phyloP scores from a whole-genome alignment of 2,113 vertebrate species.

The Orientallactaga bullata region DNA sequence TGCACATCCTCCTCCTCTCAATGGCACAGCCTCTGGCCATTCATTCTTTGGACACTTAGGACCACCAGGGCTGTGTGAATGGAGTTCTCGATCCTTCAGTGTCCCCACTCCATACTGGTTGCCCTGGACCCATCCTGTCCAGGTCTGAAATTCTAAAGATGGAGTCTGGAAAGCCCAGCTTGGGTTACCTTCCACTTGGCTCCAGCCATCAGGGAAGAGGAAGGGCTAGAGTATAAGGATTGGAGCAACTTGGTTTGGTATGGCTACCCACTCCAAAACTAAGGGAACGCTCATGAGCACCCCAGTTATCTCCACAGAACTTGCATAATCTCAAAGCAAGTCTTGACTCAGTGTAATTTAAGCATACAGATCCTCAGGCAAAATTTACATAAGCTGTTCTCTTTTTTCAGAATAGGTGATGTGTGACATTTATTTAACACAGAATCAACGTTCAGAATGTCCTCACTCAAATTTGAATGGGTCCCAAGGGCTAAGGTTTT shows the following conservation, averaged over 20 bases:
- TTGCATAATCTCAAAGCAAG: neutral
- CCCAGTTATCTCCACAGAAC: neutral
- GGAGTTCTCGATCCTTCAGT: neutral
- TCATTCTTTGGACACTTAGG: neutral
- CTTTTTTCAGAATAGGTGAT: neutral
- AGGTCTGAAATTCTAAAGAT: neutral
- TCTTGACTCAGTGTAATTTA: constrained; percentile 34
- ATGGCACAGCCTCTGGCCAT: neutral
- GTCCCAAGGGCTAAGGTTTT: constrained; percentile 41
- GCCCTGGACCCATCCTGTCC: neutral
- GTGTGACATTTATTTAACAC: constrained; percentile 54
- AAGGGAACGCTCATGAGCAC: neutral
- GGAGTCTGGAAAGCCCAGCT: neutral
- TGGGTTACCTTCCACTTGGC: neutral
- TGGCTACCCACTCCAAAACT: neutral
- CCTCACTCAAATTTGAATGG: constrained; percentile 31
- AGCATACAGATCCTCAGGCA: neutral
- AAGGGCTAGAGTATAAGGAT: neutral
- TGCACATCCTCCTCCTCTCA: neutral
- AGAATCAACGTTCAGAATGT: constrained; percentile 6
- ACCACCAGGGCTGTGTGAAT: neutral
- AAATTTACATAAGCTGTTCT: constrained; percentile 4
- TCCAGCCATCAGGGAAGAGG: neutral
- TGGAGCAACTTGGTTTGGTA: neutral
- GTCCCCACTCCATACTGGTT: too few species aligned